Conservation (phyloP, 2,888 invertebrate genomes). For the Uloborus plumipes region DNA sequence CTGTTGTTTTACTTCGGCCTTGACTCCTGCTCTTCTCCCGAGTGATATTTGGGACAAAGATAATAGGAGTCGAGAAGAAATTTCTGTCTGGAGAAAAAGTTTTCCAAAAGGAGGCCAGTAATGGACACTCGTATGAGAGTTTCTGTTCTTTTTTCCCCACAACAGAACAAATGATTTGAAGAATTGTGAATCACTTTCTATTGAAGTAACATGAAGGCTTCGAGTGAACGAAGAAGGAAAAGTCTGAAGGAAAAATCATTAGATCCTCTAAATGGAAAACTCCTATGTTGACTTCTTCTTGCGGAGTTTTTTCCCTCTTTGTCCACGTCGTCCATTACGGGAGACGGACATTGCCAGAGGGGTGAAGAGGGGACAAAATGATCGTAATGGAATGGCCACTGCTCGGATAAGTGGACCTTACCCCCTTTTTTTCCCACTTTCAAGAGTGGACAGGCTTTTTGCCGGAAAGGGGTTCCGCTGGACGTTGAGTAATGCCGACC, state of each 20-base stretch:
- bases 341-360: not conserved
- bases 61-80: not conserved
- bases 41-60: not conserved
- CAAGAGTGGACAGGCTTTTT: slow-evolving; percentile 18
- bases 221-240: not conserved
- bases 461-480: slow-evolving; percentile 17
- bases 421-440: slow-evolving; percentile 20
- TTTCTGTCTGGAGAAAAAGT: not conserved
- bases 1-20: not conserved
- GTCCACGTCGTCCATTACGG: slow-evolving; percentile 19
- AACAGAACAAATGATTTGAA: slow-evolving; percentile 14
- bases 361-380: slow-evolving; percentile 1
- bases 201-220: not conserved
- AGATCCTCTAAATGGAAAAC: slow-evolving; percentile 17
- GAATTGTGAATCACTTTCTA: slow-evolving; percentile 18
- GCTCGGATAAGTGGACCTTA: slow-evolving; percentile 25
- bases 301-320: slow-evolving; percentile 15
- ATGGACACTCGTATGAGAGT: not conserved
- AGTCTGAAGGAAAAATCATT: slow-evolving; percentile 22
- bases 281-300: slow-evolving; percentile 12
- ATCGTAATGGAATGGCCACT: slow-evolving; percentile 27
- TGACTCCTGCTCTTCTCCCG: not conserved
- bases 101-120: slow-evolving; percentile 15
- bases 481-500: slow-evolving; percentile 25
- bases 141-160: not conserved